phyloP scores from a whole-genome alignment of 2,113 vertebrate species.

The Nerophis lumbriciformis region DNA sequence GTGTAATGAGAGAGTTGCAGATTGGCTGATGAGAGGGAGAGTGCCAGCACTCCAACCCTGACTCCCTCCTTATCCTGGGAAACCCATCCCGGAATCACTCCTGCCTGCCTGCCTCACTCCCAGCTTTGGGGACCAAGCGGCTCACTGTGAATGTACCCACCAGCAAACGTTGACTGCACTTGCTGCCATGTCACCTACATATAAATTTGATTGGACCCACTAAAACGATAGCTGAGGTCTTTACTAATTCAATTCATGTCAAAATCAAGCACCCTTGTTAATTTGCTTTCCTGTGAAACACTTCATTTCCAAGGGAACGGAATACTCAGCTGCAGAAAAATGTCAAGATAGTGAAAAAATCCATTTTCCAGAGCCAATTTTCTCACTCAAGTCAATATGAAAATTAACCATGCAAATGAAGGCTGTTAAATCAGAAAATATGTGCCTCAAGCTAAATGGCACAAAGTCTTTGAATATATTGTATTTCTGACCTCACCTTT shows the following conservation, averaged over 20 bases:
- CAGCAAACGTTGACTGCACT: constrained; percentile 20
- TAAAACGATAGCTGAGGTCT: background rate
- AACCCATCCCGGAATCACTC: constrained; percentile 47
- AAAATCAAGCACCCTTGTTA: constrained; percentile 1
- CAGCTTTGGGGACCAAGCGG: constrained; percentile 26
- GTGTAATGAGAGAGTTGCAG: constrained; percentile 66
- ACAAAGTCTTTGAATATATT: constrained; percentile 18
- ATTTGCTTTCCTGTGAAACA: constrained; percentile 1
- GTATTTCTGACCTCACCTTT: constrained; percentile 4
- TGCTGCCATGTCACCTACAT: constrained; percentile 11
- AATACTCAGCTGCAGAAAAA: constrained; percentile 4
- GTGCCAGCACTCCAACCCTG: constrained; percentile 61
- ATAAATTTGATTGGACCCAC: constrained; percentile 14
- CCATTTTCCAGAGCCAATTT: constrained; percentile 13
- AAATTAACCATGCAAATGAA: constrained; percentile 23
- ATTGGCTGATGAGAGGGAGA: constrained; percentile 61
- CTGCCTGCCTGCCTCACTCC: constrained; percentile 37
- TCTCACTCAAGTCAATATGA: constrained; percentile 7
- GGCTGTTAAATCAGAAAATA: constrained; percentile 20
- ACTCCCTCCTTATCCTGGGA: constrained; percentile 59
- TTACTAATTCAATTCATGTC: constrained; percentile 6
- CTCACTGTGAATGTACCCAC: constrained; percentile 10
- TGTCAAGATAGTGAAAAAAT: background rate
- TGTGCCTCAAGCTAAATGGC: constrained; percentile 9
- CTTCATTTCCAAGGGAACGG: background rate